A percentile compares a stretch with the other conserved stretches of the same genome.
phyloP scores from a whole-genome alignment of 2,797 vertebrate species.

The Triplophysa yarkandensis region DNA sequence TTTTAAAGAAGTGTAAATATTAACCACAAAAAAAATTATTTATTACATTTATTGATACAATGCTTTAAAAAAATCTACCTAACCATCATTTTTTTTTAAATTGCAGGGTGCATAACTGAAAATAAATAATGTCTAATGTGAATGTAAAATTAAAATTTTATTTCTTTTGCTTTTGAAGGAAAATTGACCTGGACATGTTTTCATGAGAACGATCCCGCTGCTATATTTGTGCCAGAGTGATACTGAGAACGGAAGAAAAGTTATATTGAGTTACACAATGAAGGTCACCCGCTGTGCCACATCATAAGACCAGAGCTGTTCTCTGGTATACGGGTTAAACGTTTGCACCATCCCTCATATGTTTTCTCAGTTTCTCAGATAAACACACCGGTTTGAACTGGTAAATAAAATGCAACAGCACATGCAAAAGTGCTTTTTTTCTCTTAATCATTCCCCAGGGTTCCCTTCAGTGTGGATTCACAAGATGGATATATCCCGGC shows the following conservation, averaged over 20 bases:
- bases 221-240: slow-evolving; percentile 3
- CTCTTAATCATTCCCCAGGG: slow-evolving; percentile 57
- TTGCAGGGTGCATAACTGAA: background rate
- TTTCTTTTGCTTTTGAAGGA: background rate
- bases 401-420: background rate
- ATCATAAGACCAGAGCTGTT: slow-evolving; percentile 1
- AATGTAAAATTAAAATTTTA: background rate
- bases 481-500: slow-evolving; percentile 60
- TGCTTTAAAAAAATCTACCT: too few species aligned
- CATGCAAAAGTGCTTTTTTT: background rate
- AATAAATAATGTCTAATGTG: background rate
- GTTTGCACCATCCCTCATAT: background rate
- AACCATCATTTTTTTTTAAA: too few species aligned
- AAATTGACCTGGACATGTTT: slow-evolving; percentile 5
- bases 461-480: slow-evolving; percentile 47
- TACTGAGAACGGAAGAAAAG: background rate
- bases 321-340: background rate
- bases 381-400: background rate
- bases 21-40: too few species aligned
- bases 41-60: too few species aligned
- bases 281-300: background rate
- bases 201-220: background rate
- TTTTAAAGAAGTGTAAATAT: too few species aligned
- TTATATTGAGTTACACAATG: slow-evolving; percentile 3
- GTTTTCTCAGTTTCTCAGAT: background rate